phyloP scores from a whole-genome alignment of 2,888 invertebrate species.

The Stenoptilia bipunctidactyla region DNA sequence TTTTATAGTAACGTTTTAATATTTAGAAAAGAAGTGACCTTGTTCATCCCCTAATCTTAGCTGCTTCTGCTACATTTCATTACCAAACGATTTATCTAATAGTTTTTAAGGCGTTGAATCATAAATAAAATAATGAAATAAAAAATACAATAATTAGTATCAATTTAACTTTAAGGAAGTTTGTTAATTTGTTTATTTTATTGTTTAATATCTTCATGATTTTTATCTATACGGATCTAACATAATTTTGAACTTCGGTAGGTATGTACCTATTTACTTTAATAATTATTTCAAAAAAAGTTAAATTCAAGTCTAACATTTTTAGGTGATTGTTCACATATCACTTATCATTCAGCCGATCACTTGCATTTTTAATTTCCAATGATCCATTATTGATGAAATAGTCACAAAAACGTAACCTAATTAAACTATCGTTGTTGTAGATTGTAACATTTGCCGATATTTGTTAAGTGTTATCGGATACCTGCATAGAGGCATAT shows the following conservation, averaged over 20 bases:
- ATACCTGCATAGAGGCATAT: slow-evolving; percentile 70
- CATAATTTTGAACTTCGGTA: too few relatives aligned
- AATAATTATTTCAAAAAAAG: too few relatives aligned
- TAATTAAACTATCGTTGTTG: slow-evolving; percentile 64
- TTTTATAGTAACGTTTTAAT: slow-evolving; percentile 52
- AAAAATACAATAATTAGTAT: not conserved
- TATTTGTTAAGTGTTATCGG: slow-evolving; percentile 64
- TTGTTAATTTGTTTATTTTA: too few relatives aligned
- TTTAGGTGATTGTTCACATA: not conserved
- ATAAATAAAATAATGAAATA: not conserved
- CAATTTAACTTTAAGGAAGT: too few relatives aligned
- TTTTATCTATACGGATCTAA: too few relatives aligned
- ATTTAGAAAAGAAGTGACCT: slow-evolving; percentile 66
- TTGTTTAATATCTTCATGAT: too few relatives aligned
- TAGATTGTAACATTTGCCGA: slow-evolving; percentile 56
- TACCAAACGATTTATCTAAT: slow-evolving; percentile 28
- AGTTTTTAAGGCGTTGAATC: slow-evolving; percentile 10
- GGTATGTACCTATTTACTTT: too few relatives aligned
- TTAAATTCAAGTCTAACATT: too few relatives aligned
- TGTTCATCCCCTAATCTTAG: slow-evolving; percentile 59
- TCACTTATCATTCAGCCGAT: not conserved
- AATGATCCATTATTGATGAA: too few relatives aligned
- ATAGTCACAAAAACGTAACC: slow-evolving; percentile 40
- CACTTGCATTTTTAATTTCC: too few relatives aligned
- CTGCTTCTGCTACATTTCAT: slow-evolving; percentile 54